Base-by-base conservation (phyloP, 2,113 vertebrate genomes). In the Cottus gobio region DNA sequence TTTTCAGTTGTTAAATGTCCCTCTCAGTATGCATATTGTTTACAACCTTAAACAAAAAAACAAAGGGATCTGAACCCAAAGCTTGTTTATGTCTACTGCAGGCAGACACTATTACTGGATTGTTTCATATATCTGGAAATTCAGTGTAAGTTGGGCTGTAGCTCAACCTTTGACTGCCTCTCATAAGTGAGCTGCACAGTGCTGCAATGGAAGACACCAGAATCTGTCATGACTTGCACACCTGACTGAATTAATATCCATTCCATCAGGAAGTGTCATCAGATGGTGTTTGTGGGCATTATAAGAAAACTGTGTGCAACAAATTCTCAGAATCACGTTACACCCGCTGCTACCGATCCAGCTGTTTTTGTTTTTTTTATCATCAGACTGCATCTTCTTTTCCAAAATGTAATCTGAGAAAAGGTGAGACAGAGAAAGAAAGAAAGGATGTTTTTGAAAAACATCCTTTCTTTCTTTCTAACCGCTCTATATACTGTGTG, bases 141-240 rank as follows among this genome's bases (percentile, higher is more conserved):
- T 7, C 11, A 62, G 57, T 24, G 15, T 31, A 1, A 2, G 3
- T 58, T 7, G 0, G 10, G 67, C 10, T 31, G 5, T 15, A 24
- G 54, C 15, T 36, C n/a, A 62, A 10, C 22, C 20, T 42, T 16
- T 9, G n/a, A 3, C 34, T 77, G 10, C 44, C 4, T 79, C 15
- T 58, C 7, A 34, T 13, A 4, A 24, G 18, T 15, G 31, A 77
- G 42, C 13, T n/a, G 42, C 22, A 22, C 36, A 61, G 73, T 75
- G 72, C 34, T 56, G 44, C 37, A 67, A 74, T 20, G 36, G 22
- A 56, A 54, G 22, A 79, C 28, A 37, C 9, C 50, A 62, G 62
- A 75, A 83, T 85, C 56, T 85, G 85, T 88, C 61, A 75, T 24
- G 67, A 88, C 89, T 88, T 63, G 84, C 80, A 71, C 5, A 24